phyloP scores from a whole-genome alignment of 2,797 vertebrate species.

The Anas bernieri region DNA sequence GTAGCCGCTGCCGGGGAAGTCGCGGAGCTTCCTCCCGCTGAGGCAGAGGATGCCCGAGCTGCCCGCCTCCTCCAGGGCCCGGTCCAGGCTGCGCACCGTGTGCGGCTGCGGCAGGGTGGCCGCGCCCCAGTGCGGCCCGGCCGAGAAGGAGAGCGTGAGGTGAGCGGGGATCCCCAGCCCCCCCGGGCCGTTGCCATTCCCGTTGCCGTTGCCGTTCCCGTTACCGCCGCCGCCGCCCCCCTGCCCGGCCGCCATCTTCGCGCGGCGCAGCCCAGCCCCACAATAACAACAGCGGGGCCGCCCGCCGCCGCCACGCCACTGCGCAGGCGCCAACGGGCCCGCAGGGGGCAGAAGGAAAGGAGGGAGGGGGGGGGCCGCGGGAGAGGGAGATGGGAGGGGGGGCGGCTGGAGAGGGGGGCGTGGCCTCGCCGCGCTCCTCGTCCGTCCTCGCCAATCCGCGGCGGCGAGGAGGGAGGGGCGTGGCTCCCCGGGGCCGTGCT shows the following conservation, averaged over 20 bases:
- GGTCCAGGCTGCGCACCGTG: slow-evolving; percentile 89
- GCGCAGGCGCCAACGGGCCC: slow-evolving; percentile 67
- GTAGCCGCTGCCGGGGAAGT: slow-evolving; percentile 88
- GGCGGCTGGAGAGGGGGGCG: not conserved
- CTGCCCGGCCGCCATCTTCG: slow-evolving; percentile 94
- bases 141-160: slow-evolving; percentile 72
- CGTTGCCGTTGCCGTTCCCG: slow-evolving; percentile 77
- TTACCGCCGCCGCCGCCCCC: slow-evolving; percentile 81
- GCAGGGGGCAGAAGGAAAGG: not conserved
- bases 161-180: not conserved
- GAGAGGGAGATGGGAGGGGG: slow-evolving; percentile 30
- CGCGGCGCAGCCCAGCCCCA: slow-evolving; percentile 47
- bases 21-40: slow-evolving; percentile 93
- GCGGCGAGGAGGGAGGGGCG: not conserved
- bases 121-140: slow-evolving; percentile 86
- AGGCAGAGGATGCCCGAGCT: slow-evolving; percentile 92
- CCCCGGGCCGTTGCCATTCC: not conserved
- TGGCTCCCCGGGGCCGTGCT: not conserved
- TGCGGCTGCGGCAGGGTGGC: slow-evolving; percentile 78
- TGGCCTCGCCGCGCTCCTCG: not conserved
- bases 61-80: slow-evolving; percentile 92
- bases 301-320: slow-evolving; percentile 79
- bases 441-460: not conserved
- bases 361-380: not conserved
- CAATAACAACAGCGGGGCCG: slow-evolving; percentile 35